A percentile compares a stretch with the other conserved stretches of the same genome.
Conservation (phyloP, 1,140 invertebrate species). For the Pinna nobilis region DNA sequence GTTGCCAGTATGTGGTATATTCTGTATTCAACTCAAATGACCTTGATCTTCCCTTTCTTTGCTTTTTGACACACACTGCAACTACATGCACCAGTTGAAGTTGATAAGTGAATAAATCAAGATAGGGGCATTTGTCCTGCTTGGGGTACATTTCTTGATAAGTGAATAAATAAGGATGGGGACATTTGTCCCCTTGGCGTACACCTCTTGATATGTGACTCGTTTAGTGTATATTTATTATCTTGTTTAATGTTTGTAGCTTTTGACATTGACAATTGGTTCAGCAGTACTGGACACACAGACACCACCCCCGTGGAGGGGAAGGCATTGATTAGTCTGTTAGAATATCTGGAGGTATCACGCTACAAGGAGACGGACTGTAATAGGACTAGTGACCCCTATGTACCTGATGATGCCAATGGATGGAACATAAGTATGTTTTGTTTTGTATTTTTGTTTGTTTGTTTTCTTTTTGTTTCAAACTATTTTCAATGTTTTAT, state of each 20-base stretch:
- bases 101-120: no score
- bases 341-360: constrained; percentile 13
- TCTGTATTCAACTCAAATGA: no score
- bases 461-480: no score
- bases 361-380: constrained; percentile 13
- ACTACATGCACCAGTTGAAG: no score
- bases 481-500: no score
- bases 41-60: no score
- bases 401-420: not conserved
- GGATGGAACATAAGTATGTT: constrained; percentile 14
- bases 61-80: no score
- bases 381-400: not conserved
- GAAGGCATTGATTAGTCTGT: not conserved
- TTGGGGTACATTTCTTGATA: no score
- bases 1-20: no score
- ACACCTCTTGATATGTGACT: not conserved
- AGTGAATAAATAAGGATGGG: not conserved
- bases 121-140: no score
- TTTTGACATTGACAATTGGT: not conserved
- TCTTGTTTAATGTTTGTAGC: not conserved
- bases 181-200: not conserved
- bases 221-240: not conserved
- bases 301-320: not conserved
- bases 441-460: not conserved
- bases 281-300: not conserved